These are phyloP conservation scores for Aphyosemion australe DNA, from an alignment of 2,113 vertebrate genomes.

Conservation along the genomic window DNA sequence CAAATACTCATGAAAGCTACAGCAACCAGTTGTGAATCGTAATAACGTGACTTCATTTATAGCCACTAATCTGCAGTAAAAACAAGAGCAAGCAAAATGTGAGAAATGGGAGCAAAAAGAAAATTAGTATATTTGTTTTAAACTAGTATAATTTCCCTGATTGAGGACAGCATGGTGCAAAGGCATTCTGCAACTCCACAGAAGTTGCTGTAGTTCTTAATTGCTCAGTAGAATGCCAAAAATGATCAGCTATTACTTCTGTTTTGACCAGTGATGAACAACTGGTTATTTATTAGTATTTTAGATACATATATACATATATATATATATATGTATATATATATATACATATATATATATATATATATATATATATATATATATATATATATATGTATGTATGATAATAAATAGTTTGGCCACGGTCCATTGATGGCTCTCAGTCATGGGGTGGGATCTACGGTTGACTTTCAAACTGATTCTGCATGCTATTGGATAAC, in stretches of 20 bases:
- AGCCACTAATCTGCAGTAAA: neutral
- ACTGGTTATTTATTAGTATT: neutral
- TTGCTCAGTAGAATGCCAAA: neutral
- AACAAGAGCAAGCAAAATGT: constrained; percentile 27
- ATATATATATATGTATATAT: no score
- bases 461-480: no score
- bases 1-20: constrained; percentile 54
- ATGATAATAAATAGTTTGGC: no score
- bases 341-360: no score
- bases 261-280: neutral
- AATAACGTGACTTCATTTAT: constrained; percentile 53
- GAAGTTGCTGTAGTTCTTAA: neutral
- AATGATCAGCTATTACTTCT: neutral
- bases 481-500: no score
- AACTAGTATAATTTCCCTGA: constrained; percentile 41
- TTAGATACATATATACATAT: no score
- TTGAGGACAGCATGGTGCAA: constrained; percentile 26
- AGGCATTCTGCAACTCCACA: neutral
- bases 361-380: no score
- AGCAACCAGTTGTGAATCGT: constrained; percentile 55
- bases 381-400: no score
- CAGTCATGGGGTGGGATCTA: no score
- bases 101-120: no score
- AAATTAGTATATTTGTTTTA: constrained; percentile 39
- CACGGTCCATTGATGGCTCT: no score